Base-by-base conservation (phyloP, 2,888 invertebrate species). In the Pinctada fucata region DNA sequence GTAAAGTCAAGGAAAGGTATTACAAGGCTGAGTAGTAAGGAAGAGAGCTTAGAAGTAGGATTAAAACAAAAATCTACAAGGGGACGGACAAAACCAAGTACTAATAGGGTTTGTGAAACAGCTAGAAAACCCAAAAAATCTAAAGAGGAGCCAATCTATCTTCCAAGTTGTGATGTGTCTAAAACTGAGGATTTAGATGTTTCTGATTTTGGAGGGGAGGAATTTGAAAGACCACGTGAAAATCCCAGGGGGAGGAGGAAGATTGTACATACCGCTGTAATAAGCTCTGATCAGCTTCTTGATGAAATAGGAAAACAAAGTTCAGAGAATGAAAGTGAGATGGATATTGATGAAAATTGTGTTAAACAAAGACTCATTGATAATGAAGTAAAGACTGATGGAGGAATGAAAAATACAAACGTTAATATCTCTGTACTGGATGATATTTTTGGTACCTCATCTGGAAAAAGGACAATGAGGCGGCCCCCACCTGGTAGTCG, bases 401-500 rank as follows among this genome's bases (percentile, higher is more conserved):
- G 10, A 5, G 31, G 31, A n/a, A 65, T n/a, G 65, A 65, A 65
- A 13, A 8, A 8, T 13, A 13, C 8, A 58, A 58, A 58, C 58
- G 13, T 49, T 31, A 47, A 79, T 68, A 74, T 50, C 49, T 83
- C 79, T 52, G 64, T 84, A 66, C 75, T 87, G 48, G 87, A 87
- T 82, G 85, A 85, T 74, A 79, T 87, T 6, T 86, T 86, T 74
- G 64, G 66, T 2, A 77, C 76, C 6, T 45, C 66, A 4, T 13
- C 58, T 5, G 67, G 48, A 10, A 66, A 64, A 47, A 50, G 70
- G 13, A 51, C 47, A 3, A 79, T 66, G 52, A 78, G 79, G 71
- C 82, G 83, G 69, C 86, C 86, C 10, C 80, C 85, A 58, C 85
- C 84, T 47, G 51, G 52, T 8, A 85, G 74, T 52, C 70, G 69